phyloP scores from a whole-genome alignment of 2,888 invertebrate species.

The Chironomus tentans region DNA sequence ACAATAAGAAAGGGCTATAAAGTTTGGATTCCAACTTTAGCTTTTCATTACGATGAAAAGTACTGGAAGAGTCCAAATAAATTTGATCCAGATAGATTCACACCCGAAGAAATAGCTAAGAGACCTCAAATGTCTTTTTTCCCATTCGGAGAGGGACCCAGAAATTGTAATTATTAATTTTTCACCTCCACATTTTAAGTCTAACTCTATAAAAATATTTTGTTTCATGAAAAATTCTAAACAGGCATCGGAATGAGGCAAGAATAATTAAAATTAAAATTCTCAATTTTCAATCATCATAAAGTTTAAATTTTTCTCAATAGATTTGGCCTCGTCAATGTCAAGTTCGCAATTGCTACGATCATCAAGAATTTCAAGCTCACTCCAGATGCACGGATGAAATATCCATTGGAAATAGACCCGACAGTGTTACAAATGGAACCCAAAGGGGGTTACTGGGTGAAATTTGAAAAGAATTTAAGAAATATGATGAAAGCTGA shows the following conservation, averaged over 20 bases:
- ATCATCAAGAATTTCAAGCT: slow-evolving; percentile 26
- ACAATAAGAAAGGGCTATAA: slow-evolving; percentile 43
- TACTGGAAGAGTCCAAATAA: slow-evolving; percentile 48
- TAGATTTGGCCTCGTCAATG: slow-evolving; percentile 27
- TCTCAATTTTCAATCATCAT: neutral
- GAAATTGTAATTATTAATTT: neutral
- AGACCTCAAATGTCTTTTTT: slow-evolving; percentile 17
- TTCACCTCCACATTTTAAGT: too few species aligned
- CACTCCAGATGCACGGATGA: slow-evolving; percentile 13
- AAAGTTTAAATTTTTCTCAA: neutral
- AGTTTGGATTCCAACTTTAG: slow-evolving; percentile 43
- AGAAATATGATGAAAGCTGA: neutral
- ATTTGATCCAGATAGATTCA: slow-evolving; percentile 50
- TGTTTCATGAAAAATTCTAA: neutral
- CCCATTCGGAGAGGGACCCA: slow-evolving; percentile 28
- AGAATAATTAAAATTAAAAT: neutral
- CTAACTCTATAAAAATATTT: neutral
- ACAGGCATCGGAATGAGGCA: slow-evolving; percentile 16
- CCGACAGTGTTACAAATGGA: neutral
- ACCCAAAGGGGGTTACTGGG: neutral
- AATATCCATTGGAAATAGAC: neutral
- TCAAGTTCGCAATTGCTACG: slow-evolving; percentile 24
- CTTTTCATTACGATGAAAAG: slow-evolving; percentile 46
- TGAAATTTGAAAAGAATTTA: slow-evolving; percentile 11
- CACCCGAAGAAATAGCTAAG: slow-evolving; percentile 44